A percentile compares a stretch with the other conserved stretches of the same genome.
Evolutionary conservation across 2,797 vertebrate species (phyloP).

Genomic region (Zalophus californianus): DNA sequence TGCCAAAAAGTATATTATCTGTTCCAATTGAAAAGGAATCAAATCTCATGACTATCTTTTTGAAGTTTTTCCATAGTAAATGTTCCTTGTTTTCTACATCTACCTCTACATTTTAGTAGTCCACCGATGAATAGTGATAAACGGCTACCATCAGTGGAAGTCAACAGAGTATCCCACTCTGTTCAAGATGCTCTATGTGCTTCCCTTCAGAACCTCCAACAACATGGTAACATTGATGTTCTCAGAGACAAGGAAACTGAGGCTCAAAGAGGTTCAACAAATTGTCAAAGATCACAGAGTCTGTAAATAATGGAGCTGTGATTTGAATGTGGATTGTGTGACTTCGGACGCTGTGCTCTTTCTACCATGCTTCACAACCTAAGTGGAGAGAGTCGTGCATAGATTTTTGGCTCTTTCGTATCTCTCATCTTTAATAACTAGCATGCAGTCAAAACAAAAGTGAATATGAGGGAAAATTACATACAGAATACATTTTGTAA

Average conservation of each 20-base stretch:
- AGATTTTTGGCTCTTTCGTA: conserved; percentile 5
- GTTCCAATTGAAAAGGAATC: background rate
- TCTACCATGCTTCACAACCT: background rate
- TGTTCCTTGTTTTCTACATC: background rate
- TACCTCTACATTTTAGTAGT: background rate
- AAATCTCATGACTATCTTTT: background rate
- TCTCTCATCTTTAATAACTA: conserved; percentile 31
- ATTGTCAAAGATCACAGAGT: background rate
- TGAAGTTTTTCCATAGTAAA: background rate
- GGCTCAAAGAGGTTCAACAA: background rate
- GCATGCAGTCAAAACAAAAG: conserved; percentile 58
- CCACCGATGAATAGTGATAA: background rate
- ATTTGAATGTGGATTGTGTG: background rate
- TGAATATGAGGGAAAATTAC: background rate
- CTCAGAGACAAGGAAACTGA: conserved; percentile 11
- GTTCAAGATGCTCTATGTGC: background rate
- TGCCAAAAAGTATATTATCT: background rate
- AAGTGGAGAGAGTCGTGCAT: background rate
- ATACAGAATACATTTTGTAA: conserved; percentile 57
- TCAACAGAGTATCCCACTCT: background rate
- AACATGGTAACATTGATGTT: background rate
- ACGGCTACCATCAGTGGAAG: background rate
- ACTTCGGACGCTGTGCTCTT: background rate
- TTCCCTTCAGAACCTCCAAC: background rate
- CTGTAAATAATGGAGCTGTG: background rate